Conservation (phyloP, 1,140 invertebrate genomes). For the Saccostrea echinata region DNA sequence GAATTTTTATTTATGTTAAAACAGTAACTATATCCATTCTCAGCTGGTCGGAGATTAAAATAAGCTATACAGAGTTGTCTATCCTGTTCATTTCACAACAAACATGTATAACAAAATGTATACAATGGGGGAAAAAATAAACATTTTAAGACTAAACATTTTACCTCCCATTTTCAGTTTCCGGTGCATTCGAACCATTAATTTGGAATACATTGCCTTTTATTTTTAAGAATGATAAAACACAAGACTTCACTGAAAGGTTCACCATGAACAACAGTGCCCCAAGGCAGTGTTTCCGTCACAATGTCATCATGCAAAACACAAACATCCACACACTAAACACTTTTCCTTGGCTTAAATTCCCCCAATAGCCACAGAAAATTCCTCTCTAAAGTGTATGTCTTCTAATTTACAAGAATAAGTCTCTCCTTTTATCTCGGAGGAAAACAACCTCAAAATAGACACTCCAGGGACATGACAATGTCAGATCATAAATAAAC, state of each 20-base stretch:
- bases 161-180: constrained; percentile 8
- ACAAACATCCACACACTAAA: too few species aligned
- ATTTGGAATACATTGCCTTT: constrained; percentile 14
- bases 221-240: neutral
- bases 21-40: too few species aligned
- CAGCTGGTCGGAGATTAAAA: neutral
- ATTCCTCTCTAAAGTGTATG: too few species aligned
- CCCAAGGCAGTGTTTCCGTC: neutral
- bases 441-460: too few species aligned
- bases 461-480: too few species aligned
- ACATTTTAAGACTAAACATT: neutral
- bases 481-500: too few species aligned
- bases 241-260: neutral
- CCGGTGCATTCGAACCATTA: constrained; percentile 32
- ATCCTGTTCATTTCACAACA: neutral
- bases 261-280: neutral
- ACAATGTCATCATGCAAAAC: neutral
- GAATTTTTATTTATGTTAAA: too few species aligned
- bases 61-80: constrained; percentile 15
- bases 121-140: neutral
- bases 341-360: too few species aligned
- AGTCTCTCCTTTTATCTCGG: too few species aligned
- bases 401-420: too few species aligned
- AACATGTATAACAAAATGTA: neutral
- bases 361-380: too few species aligned